A percentile compares a stretch with the other conserved stretches of the same genome.
These are phyloP conservation scores for Epizoanthus illoricatus DNA, from an alignment of 92 coral and sea anemone genomes.

Conservation along the genomic window DNA sequence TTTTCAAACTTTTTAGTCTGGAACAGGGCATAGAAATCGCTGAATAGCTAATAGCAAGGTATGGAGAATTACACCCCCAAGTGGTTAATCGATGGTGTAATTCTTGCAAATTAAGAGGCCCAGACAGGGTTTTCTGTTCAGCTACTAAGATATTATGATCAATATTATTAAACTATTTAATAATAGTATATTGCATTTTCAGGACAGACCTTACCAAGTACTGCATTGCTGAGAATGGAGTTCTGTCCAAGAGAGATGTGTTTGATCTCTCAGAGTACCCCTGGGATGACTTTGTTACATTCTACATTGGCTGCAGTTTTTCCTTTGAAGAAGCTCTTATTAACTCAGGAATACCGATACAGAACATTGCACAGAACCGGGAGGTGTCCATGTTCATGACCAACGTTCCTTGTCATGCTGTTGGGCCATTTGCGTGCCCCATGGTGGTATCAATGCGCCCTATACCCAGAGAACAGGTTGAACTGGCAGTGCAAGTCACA, in stretches of 20 bases:
- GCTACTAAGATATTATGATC: no score
- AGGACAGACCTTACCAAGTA: conserved; percentile 68
- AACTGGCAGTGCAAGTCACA: conserved; percentile 75
- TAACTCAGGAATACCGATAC: conserved; percentile 57
- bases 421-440: conserved; percentile 70
- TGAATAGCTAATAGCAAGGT: no score
- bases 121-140: no score
- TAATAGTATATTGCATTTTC: not conserved
- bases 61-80: no score
- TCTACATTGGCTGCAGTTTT: conserved; percentile 93
- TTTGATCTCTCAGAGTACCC: conserved; percentile 54
- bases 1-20: no score
- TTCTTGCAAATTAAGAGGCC: no score
- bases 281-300: conserved; percentile 78
- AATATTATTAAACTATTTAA: no score
- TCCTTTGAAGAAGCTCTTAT: conserved; percentile 85
- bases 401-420: conserved; percentile 65
- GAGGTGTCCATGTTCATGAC: conserved; percentile 81
- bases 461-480: conserved; percentile 60
- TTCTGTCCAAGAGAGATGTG: conserved; percentile 18
- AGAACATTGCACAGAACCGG: conserved; percentile 49
- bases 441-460: conserved; percentile 94
- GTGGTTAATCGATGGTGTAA: no score
- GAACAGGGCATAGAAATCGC: no score
- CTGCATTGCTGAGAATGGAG: conserved; percentile 60